These are phyloP conservation scores for Mythimna pallens DNA, from an alignment of 2,888 invertebrate species.

Conservation along the genomic window DNA sequence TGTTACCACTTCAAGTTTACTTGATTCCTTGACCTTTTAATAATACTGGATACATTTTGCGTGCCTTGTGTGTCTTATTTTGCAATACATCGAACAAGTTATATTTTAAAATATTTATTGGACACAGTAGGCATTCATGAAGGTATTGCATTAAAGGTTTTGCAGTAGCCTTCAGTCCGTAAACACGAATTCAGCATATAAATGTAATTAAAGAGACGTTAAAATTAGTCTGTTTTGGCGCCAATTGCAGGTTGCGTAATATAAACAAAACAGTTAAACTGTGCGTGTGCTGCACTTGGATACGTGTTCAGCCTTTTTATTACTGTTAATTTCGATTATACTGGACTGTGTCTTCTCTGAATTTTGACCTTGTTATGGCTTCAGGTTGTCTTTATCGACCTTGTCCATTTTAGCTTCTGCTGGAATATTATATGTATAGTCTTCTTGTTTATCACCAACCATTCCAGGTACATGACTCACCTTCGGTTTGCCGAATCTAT, in stretches of 20 bases:
- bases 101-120: background rate
- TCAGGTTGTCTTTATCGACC: background rate
- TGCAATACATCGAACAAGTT: constrained; percentile 23
- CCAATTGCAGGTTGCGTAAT: constrained; percentile 53
- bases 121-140: background rate
- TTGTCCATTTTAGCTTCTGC: background rate
- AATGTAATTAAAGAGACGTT: constrained; percentile 47
- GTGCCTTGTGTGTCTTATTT: constrained; percentile 7
- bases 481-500: too few species aligned
- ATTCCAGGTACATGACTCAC: too few species aligned
- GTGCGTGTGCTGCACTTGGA: constrained; percentile 19
- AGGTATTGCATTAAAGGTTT: constrained; percentile 22
- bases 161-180: constrained; percentile 31
- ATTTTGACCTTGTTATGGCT: constrained; percentile 23
- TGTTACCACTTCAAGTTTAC: constrained; percentile 1
- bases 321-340: constrained; percentile 29
- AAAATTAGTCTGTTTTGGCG: constrained; percentile 53
- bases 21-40: constrained; percentile 27
- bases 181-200: constrained; percentile 42
- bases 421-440: background rate
- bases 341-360: constrained; percentile 1
- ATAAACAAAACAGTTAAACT: constrained; percentile 28
- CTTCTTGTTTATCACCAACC: too few species aligned
- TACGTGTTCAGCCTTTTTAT: constrained; percentile 54
- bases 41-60: constrained; percentile 28